A percentile compares a stretch with the other conserved stretches of the same genome.
phyloP scores from a whole-genome alignment of 2,888 invertebrate genomes.

The Dryadula phaetusa region DNA sequence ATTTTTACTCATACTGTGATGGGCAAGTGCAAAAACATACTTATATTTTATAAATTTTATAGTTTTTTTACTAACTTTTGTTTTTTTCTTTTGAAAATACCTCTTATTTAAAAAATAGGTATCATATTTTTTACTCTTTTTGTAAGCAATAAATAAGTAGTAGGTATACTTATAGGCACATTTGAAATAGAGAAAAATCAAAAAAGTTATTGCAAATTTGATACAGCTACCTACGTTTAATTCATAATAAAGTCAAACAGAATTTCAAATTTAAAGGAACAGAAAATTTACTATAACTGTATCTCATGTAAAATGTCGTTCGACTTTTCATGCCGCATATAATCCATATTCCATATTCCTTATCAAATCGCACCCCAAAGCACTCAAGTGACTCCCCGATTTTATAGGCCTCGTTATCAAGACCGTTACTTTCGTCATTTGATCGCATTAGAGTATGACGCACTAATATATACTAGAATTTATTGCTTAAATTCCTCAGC shows the following conservation, averaged over 20 bases:
- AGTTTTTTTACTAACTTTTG: too few species aligned
- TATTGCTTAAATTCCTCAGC: slow-evolving; percentile 41
- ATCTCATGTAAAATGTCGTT: neutral
- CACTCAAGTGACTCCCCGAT: slow-evolving; percentile 73
- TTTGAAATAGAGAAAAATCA: too few species aligned
- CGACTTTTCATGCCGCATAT: slow-evolving; percentile 26
- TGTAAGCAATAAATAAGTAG: too few species aligned
- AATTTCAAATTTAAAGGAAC: neutral
- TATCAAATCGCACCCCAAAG: slow-evolving; percentile 56
- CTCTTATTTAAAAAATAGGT: too few species aligned
- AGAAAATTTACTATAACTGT: neutral
- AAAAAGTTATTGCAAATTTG: too few species aligned
- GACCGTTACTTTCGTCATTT: slow-evolving; percentile 77
- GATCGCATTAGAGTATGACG: slow-evolving; percentile 75
- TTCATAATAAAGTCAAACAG: too few species aligned
- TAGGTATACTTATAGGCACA: too few species aligned
- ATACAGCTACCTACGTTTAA: too few species aligned
- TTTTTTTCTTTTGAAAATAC: too few species aligned
- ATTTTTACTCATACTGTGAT: slow-evolving; percentile 16
- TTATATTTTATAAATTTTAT: too few species aligned
- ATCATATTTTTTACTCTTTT: too few species aligned
- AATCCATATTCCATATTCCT: slow-evolving; percentile 47
- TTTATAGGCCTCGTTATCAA: slow-evolving; percentile 80
- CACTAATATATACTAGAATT: slow-evolving; percentile 52
- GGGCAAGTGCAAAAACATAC: too few species aligned